Base-by-base conservation (phyloP, 2,797 vertebrate species). In the Typhlichthys subterraneus region DNA sequence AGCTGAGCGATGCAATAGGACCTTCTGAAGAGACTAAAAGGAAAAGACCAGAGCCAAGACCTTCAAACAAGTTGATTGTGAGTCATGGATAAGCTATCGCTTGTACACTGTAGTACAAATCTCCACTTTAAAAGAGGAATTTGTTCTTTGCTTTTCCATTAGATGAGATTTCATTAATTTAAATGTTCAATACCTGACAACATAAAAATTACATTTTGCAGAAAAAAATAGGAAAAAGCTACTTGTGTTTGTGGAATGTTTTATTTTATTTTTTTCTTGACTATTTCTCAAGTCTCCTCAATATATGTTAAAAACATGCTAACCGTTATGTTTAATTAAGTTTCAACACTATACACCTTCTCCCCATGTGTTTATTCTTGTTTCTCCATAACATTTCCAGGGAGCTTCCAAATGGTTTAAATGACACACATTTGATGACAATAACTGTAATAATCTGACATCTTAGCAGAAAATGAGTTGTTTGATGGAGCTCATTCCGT, bases 11-110 rank as follows among this genome's bases (percentile, higher is more conserved):
- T 50, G 53, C 14, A 57, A 64, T 51, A 63, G 67, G 55, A 64
- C 54, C 75, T 62, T 69, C 75, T 61, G 70, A 72, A 15, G 65
- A 75, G 76, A 72, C 74, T 64, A 51, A 81, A 72, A 80, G 73
- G 42, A 45, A 67, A 52, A 69, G 78, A 82, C 61, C 73, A 76
- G 68, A 79, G 76, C 60, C 69, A 63, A 79, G 59, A 63, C 45
- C 70, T 87, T 87, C 73, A 84, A 79, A 80, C 75, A 84, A 81
- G 71, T 73, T 85, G 76, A 89, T 86, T 75, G 83, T 64, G 82
- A 85, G 79, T 78, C 70, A 71, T 61, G 33, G 54, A 72, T 85
- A 74, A 78, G 78, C 72, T 67, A 11, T 51, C 64, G 56, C 74
- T 84, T 73, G 75, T 23, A 23, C 2, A 23, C 19, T 23, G 19